These are phyloP conservation scores for Mantis religiosa DNA, from an alignment of 2,888 invertebrate genomes.

Conservation along the genomic window DNA sequence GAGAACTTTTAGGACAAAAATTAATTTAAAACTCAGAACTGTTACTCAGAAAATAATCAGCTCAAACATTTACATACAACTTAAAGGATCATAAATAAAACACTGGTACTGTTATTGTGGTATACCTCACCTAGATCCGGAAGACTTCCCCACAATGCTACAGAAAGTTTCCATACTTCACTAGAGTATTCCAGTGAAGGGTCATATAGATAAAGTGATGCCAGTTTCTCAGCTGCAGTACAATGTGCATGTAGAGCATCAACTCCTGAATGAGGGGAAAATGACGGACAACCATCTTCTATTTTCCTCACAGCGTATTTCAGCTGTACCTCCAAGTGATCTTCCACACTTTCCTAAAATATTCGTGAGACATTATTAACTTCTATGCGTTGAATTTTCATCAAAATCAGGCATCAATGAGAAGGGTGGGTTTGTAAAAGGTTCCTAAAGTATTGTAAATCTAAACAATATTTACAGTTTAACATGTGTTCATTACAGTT, in stretches of 20 bases:
- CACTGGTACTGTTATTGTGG: too few relatives aligned
- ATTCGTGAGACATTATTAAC: background rate
- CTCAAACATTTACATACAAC: too few relatives aligned
- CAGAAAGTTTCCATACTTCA: constrained; percentile 70
- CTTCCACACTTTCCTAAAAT: constrained; percentile 54
- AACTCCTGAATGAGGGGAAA: constrained; percentile 45
- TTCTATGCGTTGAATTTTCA: background rate
- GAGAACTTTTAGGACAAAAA: too few relatives aligned
- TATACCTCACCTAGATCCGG: constrained; percentile 48
- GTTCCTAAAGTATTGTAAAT: too few relatives aligned
- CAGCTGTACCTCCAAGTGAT: constrained; percentile 62
- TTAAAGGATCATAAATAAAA: too few relatives aligned
- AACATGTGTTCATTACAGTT: too few relatives aligned
- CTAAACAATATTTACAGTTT: too few relatives aligned
- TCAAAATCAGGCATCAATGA: too few relatives aligned
- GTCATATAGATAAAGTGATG: constrained; percentile 34
- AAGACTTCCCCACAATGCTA: constrained; percentile 80
- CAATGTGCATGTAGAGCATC: constrained; percentile 56
- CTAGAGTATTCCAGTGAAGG: constrained; percentile 45
- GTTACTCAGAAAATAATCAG: too few relatives aligned
- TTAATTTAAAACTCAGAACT: too few relatives aligned
- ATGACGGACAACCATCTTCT: constrained; percentile 49
- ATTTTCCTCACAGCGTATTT: constrained; percentile 51
- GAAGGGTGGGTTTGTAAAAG: too few relatives aligned
- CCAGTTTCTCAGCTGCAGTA: constrained; percentile 46